Evolutionary conservation across 2,888 invertebrate genomes (phyloP), one percentile per base, ranked within the genome.

Genomic region (Diaprepes abbreviatus): DNA sequence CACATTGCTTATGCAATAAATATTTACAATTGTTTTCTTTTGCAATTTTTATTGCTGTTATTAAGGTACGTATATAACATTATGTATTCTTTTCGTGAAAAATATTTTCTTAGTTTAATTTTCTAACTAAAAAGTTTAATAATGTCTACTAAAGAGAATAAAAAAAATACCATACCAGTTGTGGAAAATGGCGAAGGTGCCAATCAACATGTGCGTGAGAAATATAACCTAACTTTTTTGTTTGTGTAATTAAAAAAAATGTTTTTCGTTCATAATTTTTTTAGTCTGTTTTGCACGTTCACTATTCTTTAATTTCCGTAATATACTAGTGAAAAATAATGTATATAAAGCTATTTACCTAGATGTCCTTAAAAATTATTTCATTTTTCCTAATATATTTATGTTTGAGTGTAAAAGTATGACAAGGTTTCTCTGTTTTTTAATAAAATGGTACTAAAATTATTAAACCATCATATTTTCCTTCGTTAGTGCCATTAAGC

Each of bases 21-120:
- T 9, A 2, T 17, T 21, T 50, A 28, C 1, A 50, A 50, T 50
- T 50, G 48, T 28, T 28, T 28, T 43, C 17, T 43, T 43, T 9
- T 14, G 16, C 28, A 14, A 12, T 3, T 50, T 28, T 31, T 28
- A 28, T 9, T 24, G 19, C 16, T 12, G n/a, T 4, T 2, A 24
- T 50, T 9, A 50, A 14, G 48, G 48, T 50, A 28, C 12, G 48
- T 50, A 38, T 38, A 28, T 28, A 50, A 50, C 6, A 28, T 31
- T 16, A 16, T 16, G 6, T 14, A 12, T 28, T 10, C 28, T 19
- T 9, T 43, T 17, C 17, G 2, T 7, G 9, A 43, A 9, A 10
- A 16, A 3, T 24, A n/a, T 50, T 50, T 28, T 7, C 9, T 10
- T 14, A 35, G 48, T 14, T 12, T 16, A 28, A 16, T 50, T 50